Conservation (phyloP, 2,113 vertebrate species). For the Bambusicola thoracicus region DNA sequence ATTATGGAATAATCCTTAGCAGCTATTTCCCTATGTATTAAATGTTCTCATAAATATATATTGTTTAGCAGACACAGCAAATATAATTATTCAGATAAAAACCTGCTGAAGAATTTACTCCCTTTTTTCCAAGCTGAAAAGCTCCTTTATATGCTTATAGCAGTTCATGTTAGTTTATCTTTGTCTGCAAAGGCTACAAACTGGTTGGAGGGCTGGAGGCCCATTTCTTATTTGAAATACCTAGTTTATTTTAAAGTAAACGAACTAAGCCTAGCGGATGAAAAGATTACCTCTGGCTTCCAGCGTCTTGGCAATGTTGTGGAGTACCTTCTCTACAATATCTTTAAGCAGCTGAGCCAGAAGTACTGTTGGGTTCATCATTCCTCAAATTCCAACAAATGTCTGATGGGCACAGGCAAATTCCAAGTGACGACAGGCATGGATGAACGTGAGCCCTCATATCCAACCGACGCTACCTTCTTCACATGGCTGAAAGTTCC, state of each 20-base stretch:
- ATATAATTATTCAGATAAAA: not conserved
- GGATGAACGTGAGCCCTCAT: not conserved
- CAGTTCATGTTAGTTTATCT: not conserved
- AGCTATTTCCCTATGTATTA: not conserved
- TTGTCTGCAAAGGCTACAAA: not conserved
- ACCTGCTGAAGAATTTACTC: not conserved
- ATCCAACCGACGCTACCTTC: not conserved
- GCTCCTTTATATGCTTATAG: not conserved
- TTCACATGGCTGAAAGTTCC: not conserved
- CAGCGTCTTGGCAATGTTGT: not conserved
- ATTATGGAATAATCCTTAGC: not conserved
- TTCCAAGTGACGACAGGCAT: not conserved
- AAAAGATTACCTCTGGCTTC: not conserved
- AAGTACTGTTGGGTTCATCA: not conserved
- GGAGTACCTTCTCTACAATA: not conserved
- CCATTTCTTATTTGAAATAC: not conserved
- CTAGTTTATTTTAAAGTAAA: not conserved
- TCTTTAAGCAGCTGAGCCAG: not conserved
- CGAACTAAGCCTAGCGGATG: not conserved
- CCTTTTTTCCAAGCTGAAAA: not conserved
- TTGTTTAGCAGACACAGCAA: not conserved
- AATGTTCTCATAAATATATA: not conserved
- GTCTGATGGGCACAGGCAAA: not conserved
- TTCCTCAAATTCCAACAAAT: not conserved
- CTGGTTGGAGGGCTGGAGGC: not conserved